phyloP scores from a whole-genome alignment of 2,113 vertebrate genomes.

The Astur gentilis region DNA sequence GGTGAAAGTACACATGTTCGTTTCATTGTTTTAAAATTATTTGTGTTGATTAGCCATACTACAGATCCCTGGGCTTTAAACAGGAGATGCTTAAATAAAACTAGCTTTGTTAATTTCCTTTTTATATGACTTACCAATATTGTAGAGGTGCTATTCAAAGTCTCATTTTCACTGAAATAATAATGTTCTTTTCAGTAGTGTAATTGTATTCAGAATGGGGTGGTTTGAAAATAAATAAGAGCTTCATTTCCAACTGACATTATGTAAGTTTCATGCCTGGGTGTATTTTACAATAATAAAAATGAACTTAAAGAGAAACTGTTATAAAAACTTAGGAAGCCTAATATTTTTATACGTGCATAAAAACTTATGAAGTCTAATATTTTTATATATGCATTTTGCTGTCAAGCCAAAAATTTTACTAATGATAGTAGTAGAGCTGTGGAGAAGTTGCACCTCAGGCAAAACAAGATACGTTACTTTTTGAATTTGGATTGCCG shows the following conservation, averaged over 20 bases:
- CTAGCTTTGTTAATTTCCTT: neutral
- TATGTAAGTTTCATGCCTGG: neutral
- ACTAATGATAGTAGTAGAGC: neutral
- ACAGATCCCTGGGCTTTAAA: neutral
- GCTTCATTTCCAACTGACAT: neutral
- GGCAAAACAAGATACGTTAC: neutral
- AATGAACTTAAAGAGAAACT: neutral
- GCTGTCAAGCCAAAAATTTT: neutral
- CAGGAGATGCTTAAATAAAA: neutral
- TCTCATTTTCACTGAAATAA: neutral
- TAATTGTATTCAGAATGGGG: neutral
- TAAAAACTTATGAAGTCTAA: neutral
- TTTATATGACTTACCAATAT: neutral
- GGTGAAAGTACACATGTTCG: neutral
- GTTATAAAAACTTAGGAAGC: neutral
- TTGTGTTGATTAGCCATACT: neutral
- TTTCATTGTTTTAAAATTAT: rapidly evolving
- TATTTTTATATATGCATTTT: neutral
- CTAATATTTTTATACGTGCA: neutral
- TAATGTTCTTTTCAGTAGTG: neutral
- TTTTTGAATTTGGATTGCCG: neutral
- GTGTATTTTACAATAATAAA: neutral
- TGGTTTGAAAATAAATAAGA: neutral
- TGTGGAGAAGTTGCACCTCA: neutral
- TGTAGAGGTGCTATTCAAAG: neutral